Percentiles rank a stretch among this genome's conserved stretches.
These are phyloP conservation scores for human (Homo sapiens) DNA, from an alignment of 2,113 vertebrate genomes.

Conservation along the genomic window GRCh38 chrX:47856001-47856500, in stretches of 20 bases:
- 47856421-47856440: not conserved
- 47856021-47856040: too few relatives aligned
- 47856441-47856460: not conserved
- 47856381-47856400: not conserved
- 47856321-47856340: not conserved
- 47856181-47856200: constrained; percentile 6
- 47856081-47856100: not conserved
- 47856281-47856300: not conserved
- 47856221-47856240: constrained; percentile 19
- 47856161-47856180: not conserved
- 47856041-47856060: too few relatives aligned
- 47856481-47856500: not conserved
- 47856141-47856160: not conserved
- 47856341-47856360: not conserved
- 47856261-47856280: not conserved
- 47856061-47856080: too few relatives aligned
- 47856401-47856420: not conserved
- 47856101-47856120: not conserved
- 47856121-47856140: not conserved
- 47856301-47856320: constrained; percentile 4
- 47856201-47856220: not conserved
- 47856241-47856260: not conserved
- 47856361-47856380: not conserved
- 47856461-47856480: not conserved
- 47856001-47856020: too few relatives aligned